phyloP scores from a whole-genome alignment of 2,888 invertebrate species.

The Machimus atricapillus region DNA sequence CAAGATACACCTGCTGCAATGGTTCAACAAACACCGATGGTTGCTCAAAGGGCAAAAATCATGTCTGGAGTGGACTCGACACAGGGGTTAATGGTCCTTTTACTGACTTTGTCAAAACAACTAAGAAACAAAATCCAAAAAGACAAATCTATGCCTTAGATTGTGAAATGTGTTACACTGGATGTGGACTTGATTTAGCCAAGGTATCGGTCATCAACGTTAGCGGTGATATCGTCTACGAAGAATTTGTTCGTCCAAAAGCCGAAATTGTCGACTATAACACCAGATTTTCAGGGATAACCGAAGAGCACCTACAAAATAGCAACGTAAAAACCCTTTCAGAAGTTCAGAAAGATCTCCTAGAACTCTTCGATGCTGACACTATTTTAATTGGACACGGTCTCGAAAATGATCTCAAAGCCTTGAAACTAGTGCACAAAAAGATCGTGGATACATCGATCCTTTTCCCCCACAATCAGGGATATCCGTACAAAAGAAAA shows the following conservation, averaged over 20 bases:
- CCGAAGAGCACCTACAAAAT: conserved; percentile 67
- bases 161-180: conserved; percentile 97
- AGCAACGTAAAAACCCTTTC: conserved; percentile 72
- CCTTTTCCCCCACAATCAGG: conserved; percentile 84
- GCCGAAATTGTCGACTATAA: conserved; percentile 90
- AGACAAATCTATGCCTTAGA: conserved; percentile 81
- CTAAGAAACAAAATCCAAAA: conserved; percentile 49
- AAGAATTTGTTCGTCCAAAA: conserved; percentile 83
- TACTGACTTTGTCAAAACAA: conserved; percentile 71
- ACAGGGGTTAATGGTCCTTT: conserved; percentile 78
- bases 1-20: conserved; percentile 72
- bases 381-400: conserved; percentile 96
- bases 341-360: conserved; percentile 86
- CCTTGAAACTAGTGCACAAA: conserved; percentile 82
- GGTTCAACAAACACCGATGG: conserved; percentile 64
- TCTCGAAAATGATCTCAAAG: conserved; percentile 91
- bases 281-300: conserved; percentile 94
- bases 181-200: conserved; percentile 83
- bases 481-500: conserved; percentile 83
- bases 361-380: conserved; percentile 78
- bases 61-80: conserved; percentile 79
- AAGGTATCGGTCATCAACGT: conserved; percentile 83
- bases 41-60: conserved; percentile 70
- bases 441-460: conserved; percentile 90
- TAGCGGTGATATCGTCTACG: conserved; percentile 80